Conservation (phyloP, 1,140 invertebrate species). For the Atta cephalotes region DNA sequence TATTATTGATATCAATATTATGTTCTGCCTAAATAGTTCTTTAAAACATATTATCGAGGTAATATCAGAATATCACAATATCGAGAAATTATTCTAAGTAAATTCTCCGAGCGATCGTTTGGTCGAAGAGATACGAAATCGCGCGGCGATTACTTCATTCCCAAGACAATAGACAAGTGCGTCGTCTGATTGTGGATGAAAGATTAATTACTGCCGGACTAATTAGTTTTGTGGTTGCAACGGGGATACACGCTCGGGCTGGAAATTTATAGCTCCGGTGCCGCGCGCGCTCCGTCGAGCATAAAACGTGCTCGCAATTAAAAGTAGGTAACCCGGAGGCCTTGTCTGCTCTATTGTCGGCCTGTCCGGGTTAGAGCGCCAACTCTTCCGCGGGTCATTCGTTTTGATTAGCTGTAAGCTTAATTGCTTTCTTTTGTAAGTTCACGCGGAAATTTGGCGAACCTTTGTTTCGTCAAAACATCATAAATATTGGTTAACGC, state of each 20-base stretch:
- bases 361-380: slow-evolving; percentile 38
- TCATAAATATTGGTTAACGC: slow-evolving; percentile 44
- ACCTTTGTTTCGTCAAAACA: slow-evolving; percentile 16
- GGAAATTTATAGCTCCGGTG: slow-evolving; percentile 55
- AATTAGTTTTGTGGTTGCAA: slow-evolving; percentile 53
- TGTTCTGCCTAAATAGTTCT: not conserved
- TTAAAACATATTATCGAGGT: not conserved
- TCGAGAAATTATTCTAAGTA: not conserved
- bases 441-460: slow-evolving; percentile 49
- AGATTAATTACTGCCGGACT: slow-evolving; percentile 61
- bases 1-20: slow-evolving; percentile 1
- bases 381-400: slow-evolving; percentile 34
- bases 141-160: not conserved
- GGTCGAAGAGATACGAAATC: not conserved
- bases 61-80: slow-evolving; percentile 4
- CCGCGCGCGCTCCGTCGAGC: slow-evolving; percentile 37
- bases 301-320: slow-evolving; percentile 61
- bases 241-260: slow-evolving; percentile 22
- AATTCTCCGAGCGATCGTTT: not conserved
- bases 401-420: slow-evolving; percentile 51
- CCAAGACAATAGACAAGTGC: slow-evolving; percentile 27
- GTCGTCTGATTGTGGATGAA: slow-evolving; percentile 34
- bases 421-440: slow-evolving; percentile 40
- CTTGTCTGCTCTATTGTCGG: slow-evolving; percentile 55
- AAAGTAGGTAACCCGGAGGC: slow-evolving; percentile 55